phyloP scores from a whole-genome alignment of 1,140 invertebrate species.

The Spodoptera litura region DNA sequence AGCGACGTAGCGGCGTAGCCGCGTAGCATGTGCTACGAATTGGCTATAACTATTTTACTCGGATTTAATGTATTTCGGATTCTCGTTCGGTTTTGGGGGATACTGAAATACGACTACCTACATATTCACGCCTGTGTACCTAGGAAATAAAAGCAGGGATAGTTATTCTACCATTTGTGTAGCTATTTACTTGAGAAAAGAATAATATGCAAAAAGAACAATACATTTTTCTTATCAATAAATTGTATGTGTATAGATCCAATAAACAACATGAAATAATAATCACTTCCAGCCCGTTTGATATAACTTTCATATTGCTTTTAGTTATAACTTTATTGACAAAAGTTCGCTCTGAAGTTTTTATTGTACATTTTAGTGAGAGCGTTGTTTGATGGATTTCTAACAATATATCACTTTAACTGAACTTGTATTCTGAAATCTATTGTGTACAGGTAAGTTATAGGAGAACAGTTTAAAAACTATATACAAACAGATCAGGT shows the following conservation, averaged over 20 bases:
- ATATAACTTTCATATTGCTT: conserved; percentile 21
- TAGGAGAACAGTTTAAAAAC: no score
- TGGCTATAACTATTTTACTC: conserved; percentile 48
- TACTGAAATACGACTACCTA: conserved; percentile 8
- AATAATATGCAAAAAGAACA: no score
- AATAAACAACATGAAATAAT: conserved; percentile 27
- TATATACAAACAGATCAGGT: not conserved
- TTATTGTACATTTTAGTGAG: not conserved
- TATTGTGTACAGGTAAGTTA: no score
- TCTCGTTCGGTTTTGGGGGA: conserved; percentile 22
- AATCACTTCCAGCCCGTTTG: not conserved
- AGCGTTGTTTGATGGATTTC: conserved; percentile 13
- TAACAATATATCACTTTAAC: not conserved
- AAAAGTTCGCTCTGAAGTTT: conserved; percentile 19
- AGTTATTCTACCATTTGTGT: no score
- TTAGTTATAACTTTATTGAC: conserved; percentile 26
- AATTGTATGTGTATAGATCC: not conserved
- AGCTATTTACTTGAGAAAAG: no score
- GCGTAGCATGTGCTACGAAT: conserved; percentile 53
- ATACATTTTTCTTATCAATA: not conserved
- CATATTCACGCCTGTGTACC: not conserved
- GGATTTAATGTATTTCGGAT: conserved; percentile 45
- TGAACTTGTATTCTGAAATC: no score
- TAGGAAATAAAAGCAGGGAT: not conserved
- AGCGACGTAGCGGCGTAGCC: conserved; percentile 36